A percentile compares a stretch with the other conserved stretches of the same genome.
These are phyloP conservation scores for Cassiopea andromeda DNA, from an alignment of 30 jellyfish, hydroid and myxozoan genomes.

Conservation along the genomic window DNA sequence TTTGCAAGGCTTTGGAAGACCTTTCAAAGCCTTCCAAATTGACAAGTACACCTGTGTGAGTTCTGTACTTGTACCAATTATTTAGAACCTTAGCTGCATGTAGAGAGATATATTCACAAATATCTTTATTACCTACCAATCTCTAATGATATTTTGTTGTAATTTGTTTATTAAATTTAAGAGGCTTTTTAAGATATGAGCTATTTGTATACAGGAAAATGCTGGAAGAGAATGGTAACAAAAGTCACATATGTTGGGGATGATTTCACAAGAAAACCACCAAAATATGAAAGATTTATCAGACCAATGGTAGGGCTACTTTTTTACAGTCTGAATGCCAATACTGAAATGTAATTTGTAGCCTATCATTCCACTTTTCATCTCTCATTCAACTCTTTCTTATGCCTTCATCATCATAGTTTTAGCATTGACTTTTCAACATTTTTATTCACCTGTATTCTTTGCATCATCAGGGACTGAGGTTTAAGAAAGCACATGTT, in stretches of 20 bases:
- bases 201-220: constrained; percentile 69
- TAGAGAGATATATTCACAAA: neutral
- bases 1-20: too few relatives aligned
- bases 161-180: neutral
- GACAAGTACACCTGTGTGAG: too few relatives aligned
- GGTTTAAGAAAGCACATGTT: constrained; percentile 99
- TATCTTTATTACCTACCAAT: neutral
- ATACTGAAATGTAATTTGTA: too few relatives aligned
- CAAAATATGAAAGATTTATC: constrained; percentile 98
- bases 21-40: too few relatives aligned
- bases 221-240: constrained; percentile 99
- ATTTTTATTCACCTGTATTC: neutral
- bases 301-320: constrained; percentile 91
- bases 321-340: neutral
- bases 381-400: neutral
- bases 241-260: constrained; percentile 99
- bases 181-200: too few relatives aligned
- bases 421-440: neutral
- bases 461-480: constrained; percentile 80
- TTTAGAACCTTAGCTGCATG: too few relatives aligned
- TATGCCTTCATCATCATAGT: neutral
- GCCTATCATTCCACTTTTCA: neutral
- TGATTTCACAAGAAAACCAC: constrained; percentile 98
- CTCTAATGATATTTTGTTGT: too few relatives aligned
- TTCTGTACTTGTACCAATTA: too few relatives aligned